Evolutionary conservation across 2,113 vertebrate species (phyloP).

Genomic region (Coreoperca whiteheadi): DNA sequence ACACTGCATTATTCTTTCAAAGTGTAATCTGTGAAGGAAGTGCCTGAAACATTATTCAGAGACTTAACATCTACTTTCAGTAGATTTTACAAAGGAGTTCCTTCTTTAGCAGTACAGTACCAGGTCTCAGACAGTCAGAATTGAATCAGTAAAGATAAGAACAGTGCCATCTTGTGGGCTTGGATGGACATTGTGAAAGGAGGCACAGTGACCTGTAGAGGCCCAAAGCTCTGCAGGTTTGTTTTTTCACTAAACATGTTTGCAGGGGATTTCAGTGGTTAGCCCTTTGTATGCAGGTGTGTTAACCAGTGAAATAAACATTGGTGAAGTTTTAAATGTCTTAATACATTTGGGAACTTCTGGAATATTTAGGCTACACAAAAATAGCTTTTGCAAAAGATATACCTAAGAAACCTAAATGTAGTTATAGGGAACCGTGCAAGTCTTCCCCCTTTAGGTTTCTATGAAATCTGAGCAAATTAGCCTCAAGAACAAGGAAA

Average conservation of each 20-base stretch:
- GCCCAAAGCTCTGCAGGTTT: background rate
- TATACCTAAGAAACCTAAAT: background rate
- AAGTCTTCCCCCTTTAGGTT: background rate
- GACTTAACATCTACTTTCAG: background rate
- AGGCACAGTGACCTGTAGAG: background rate
- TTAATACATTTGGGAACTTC: background rate
- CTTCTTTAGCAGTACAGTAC: background rate
- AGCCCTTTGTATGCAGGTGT: background rate
- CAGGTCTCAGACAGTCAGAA: background rate
- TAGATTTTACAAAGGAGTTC: background rate
- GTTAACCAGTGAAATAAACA: background rate
- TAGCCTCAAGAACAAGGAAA: background rate
- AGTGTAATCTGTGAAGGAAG: background rate
- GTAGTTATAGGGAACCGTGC: no score
- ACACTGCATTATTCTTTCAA: background rate
- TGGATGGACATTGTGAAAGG: background rate
- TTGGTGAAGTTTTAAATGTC: background rate
- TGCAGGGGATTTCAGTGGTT: background rate
- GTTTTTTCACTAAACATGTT: background rate
- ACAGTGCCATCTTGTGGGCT: constrained; percentile 21
- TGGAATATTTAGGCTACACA: background rate
- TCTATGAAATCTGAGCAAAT: background rate
- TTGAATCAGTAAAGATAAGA: background rate
- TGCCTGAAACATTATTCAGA: background rate
- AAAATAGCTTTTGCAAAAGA: background rate